Conservation (phyloP, 2,113 vertebrate species). For the Dipodomys ordii region DNA sequence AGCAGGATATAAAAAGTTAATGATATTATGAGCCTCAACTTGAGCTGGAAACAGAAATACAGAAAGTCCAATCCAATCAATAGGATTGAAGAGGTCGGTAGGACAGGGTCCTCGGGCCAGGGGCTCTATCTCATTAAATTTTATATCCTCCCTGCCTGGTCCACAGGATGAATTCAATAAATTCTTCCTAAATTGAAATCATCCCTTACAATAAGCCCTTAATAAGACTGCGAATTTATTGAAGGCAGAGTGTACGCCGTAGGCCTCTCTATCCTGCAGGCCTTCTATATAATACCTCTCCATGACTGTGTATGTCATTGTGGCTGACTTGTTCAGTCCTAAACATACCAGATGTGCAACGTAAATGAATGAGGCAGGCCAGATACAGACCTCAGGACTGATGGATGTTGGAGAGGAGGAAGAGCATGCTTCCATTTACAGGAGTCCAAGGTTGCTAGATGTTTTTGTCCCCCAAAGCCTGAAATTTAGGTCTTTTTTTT, state of each 20-base stretch:
- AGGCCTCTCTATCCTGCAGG: neutral
- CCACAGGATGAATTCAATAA: slow-evolving; percentile 66
- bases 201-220: slow-evolving; percentile 71
- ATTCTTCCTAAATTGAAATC: slow-evolving; percentile 71
- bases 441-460: neutral
- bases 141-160: slow-evolving; percentile 36
- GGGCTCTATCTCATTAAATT: slow-evolving; percentile 58
- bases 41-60: slow-evolving; percentile 54
- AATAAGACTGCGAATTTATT: slow-evolving; percentile 63
- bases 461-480: neutral
- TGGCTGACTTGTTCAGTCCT: neutral
- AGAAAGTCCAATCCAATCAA: slow-evolving; percentile 59
- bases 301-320: neutral
- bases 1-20: slow-evolving; percentile 65
- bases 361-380: neutral
- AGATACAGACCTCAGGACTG: neutral
- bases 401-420: neutral
- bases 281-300: neutral
- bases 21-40: slow-evolving; percentile 25
- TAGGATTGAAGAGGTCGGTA: slow-evolving; percentile 44
- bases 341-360: neutral
- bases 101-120: slow-evolving; percentile 40
- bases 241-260: slow-evolving; percentile 20
- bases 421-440: neutral
- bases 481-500: neutral